Evolutionary conservation across 53 echinoderm and acorn worm genomes (phyloP).

Genomic region (Holothuria leucospilota): DNA sequence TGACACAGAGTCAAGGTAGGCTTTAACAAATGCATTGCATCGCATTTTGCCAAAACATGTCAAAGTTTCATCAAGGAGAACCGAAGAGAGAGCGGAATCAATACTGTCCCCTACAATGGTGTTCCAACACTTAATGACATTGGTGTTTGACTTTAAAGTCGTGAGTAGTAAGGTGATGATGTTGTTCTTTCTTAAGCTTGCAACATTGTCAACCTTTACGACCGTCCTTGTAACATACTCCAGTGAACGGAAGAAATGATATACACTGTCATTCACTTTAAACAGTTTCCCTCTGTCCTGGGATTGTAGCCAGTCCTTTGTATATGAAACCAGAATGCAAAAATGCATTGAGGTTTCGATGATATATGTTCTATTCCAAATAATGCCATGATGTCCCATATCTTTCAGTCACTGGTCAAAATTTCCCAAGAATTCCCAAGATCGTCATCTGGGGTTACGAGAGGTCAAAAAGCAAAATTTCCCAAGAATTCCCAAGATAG

Average conservation of each 20-base stretch:
- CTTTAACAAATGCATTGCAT: not conserved
- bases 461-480: too few species aligned
- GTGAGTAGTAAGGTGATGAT: not conserved
- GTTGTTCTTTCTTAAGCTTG: not conserved
- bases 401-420: too few species aligned
- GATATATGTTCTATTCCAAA: too few species aligned
- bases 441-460: too few species aligned
- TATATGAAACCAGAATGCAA: too few species aligned
- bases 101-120: too few species aligned
- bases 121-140: too few species aligned
- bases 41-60: conserved; percentile 6
- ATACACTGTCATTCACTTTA: not conserved
- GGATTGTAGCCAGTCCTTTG: not conserved
- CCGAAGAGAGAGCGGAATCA: not conserved
- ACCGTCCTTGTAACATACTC: not conserved
- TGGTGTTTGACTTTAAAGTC: too few species aligned
- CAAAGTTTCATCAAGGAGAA: not conserved
- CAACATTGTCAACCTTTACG: not conserved
- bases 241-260: not conserved
- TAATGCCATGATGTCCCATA: too few species aligned
- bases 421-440: too few species aligned
- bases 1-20: not conserved
- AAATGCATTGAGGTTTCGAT: too few species aligned
- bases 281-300: not conserved
- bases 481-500: too few species aligned